Percentiles rank a stretch among this genome's conserved stretches.
These are phyloP conservation scores for Zaprionus camerounensis DNA, from an alignment of 1,140 invertebrate genomes.

Conservation along the genomic window DNA sequence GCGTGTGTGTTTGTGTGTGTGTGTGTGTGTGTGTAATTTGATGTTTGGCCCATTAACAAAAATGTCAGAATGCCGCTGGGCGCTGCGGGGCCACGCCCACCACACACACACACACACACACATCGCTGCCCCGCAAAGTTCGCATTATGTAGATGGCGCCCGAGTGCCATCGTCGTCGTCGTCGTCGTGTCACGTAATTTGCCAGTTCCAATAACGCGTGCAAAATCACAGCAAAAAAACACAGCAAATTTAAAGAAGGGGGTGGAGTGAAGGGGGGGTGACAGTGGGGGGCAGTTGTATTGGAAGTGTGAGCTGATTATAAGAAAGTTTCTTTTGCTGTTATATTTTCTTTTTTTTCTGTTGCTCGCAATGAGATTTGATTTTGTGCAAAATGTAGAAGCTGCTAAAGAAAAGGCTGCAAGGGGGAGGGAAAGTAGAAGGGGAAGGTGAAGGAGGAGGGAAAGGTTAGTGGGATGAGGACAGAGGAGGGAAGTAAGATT, in stretches of 20 bases:
- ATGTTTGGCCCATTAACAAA: constrained; percentile 82
- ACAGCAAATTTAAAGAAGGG: constrained; percentile 1
- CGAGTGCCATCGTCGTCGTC: constrained; percentile 15
- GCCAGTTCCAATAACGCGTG: constrained; percentile 64
- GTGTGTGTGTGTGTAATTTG: constrained; percentile 61
- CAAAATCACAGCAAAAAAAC: constrained; percentile 53
- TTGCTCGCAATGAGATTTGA: constrained; percentile 71
- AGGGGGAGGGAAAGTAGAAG: background rate
- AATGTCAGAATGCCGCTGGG: constrained; percentile 79
- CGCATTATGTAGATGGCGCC: constrained; percentile 6
- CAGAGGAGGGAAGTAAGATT: no score
- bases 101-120: no score
- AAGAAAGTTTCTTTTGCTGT: constrained; percentile 30
- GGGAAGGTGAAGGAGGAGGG: no score
- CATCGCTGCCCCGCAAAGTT: background rate
- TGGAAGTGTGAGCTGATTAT: constrained; percentile 34
- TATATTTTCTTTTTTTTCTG: constrained; percentile 7
- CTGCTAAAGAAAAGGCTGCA: background rate
- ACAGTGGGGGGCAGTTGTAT: background rate
- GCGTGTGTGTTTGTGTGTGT: no score
- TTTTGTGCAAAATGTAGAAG: constrained; percentile 54
- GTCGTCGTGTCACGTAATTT: constrained; percentile 70
- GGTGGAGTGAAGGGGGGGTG: background rate
- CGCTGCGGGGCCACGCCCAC: no score
- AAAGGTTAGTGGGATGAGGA: background rate